Conservation (phyloP, 2,797 vertebrate genomes). For the Scolopax rusticola region DNA sequence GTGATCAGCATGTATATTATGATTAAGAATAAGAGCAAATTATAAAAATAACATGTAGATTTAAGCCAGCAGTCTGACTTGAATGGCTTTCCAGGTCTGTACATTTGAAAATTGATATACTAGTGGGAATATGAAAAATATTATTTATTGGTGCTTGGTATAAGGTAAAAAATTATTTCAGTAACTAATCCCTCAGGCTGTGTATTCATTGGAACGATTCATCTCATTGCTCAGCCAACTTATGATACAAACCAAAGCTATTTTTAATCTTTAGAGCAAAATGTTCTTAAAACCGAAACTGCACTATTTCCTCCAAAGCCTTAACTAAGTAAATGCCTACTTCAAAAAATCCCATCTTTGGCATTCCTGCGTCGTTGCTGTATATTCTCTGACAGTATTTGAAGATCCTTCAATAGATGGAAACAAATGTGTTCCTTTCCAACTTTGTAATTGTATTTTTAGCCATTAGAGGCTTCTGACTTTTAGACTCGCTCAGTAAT, state of each 20-base stretch:
- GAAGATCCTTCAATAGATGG: not conserved
- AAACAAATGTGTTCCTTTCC: not conserved
- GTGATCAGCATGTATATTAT: not conserved
- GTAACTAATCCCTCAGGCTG: not conserved
- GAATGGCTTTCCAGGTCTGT: not conserved
- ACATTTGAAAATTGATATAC: not conserved
- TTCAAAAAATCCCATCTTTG: not conserved
- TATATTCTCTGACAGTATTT: not conserved
- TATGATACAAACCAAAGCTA: not conserved
- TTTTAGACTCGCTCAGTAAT: not conserved
- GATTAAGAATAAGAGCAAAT: slow-evolving; percentile 5
- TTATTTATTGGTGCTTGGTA: not conserved
- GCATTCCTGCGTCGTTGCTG: not conserved
- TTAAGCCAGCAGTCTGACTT: not conserved
- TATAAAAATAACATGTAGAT: not conserved
- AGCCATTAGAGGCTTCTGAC: not conserved
- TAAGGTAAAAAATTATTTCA: not conserved
- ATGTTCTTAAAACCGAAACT: not conserved
- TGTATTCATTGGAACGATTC: not conserved
- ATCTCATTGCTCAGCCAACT: not conserved
- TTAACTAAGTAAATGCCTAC: not conserved
- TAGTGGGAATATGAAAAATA: not conserved
- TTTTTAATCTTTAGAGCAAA: not conserved
- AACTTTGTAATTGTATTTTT: not conserved
- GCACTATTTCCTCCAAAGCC: not conserved